A percentile compares a stretch with the other conserved stretches of the same genome.
Conservation (phyloP, 2,113 vertebrate species). For the Cairina moschata region DNA sequence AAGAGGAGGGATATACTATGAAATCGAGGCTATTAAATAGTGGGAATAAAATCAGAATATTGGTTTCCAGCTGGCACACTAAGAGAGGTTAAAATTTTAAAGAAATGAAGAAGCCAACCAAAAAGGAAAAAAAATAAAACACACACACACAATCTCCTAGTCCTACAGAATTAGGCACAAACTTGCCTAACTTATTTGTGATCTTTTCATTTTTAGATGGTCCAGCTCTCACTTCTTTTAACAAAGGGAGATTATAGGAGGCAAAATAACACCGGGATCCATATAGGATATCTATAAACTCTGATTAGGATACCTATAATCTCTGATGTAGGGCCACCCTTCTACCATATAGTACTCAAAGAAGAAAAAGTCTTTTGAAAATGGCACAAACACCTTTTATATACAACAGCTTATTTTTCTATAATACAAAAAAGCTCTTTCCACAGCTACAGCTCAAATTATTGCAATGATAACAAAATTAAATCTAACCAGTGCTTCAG, state of each 20-base stretch:
- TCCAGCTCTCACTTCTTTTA: neutral
- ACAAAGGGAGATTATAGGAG: neutral
- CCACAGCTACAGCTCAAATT: neutral
- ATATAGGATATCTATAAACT: neutral
- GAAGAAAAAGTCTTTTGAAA: neutral
- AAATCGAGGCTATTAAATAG: conserved; percentile 65
- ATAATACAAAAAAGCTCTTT: neutral
- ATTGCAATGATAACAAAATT: neutral
- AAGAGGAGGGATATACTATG: neutral
- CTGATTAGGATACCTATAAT: neutral
- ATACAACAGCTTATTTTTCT: neutral
- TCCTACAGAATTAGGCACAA: neutral
- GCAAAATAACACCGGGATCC: neutral
- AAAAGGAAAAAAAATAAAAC: neutral
- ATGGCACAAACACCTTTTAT: neutral
- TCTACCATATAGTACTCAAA: neutral
- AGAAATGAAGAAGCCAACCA: conserved; percentile 17
- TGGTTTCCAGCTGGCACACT: conserved; percentile 68
- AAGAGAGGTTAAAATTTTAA: conserved; percentile 47
- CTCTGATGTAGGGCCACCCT: neutral
- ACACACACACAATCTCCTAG: neutral
- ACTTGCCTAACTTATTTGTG: neutral
- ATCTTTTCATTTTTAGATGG: neutral
- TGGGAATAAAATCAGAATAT: conserved; percentile 60
- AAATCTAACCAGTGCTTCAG: neutral